Evolutionary conservation across 2,888 invertebrate species (phyloP).

Genomic region (Coremacera marginata): DNA sequence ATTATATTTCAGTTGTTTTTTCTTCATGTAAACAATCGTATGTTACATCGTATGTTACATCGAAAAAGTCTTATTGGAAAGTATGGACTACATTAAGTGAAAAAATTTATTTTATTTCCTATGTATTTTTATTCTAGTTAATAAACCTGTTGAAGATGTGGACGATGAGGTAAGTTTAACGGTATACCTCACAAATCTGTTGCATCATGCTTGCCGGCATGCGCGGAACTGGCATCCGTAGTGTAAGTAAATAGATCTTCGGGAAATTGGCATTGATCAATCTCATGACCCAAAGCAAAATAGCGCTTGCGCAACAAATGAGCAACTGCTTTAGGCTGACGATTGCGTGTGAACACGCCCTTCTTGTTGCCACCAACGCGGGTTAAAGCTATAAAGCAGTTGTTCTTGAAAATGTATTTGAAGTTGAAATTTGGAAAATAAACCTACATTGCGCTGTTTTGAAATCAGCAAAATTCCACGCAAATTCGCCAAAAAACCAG

Average conservation of each 20-base stretch:
- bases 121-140: not conserved
- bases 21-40: not conserved
- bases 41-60: not conserved
- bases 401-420: too few species aligned
- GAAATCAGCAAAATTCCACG: conserved; percentile 99
- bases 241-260: conserved; percentile 73
- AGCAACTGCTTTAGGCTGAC: conserved; percentile 92
- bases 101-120: not conserved
- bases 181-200: conserved; percentile 52
- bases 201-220: conserved; percentile 51
- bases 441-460: conserved; percentile 90
- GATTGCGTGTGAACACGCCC: conserved; percentile 89
- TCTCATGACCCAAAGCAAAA: conserved; percentile 75
- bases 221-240: conserved; percentile 51
- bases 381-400: conserved; percentile 74
- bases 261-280: conserved; percentile 73
- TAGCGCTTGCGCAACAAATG: conserved; percentile 86
- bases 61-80: not conserved
- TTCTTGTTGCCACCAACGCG: conserved; percentile 92
- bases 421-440: not conserved
- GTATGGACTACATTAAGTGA: too few species aligned
- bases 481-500: conserved; percentile 95
- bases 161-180: not conserved
- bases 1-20: not conserved
- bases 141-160: not conserved